These are phyloP conservation scores for Xiphydria camelus DNA, from an alignment of 2,888 invertebrate genomes.

Conservation along the genomic window DNA sequence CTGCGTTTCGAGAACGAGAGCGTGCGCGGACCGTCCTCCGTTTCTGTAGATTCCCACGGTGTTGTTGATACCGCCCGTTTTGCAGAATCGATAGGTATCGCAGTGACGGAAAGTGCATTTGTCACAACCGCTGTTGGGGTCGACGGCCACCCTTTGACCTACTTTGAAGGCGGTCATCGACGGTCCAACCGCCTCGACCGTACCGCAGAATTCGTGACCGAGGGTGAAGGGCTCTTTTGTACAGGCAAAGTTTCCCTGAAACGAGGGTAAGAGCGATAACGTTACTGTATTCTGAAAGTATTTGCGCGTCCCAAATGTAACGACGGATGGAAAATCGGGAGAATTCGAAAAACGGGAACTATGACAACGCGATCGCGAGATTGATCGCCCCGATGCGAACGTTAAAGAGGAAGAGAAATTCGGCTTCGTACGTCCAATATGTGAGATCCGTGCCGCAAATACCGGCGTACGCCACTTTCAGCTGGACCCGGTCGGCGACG, in stretches of 20 bases:
- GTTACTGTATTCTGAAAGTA: too few relatives aligned
- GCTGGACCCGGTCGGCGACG: constrained; percentile 62
- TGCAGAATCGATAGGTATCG: constrained; percentile 69
- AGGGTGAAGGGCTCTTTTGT: constrained; percentile 62
- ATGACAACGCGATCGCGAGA: too few relatives aligned
- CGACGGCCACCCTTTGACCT: constrained; percentile 71
- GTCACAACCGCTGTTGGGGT: constrained; percentile 70
- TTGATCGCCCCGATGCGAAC: too few relatives aligned
- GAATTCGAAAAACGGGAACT: too few relatives aligned
- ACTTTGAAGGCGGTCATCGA: constrained; percentile 62
- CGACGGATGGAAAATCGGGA: too few relatives aligned
- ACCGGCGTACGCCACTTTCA: constrained; percentile 70
- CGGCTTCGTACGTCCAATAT: constrained; percentile 69
- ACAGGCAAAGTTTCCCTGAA: constrained; percentile 71
- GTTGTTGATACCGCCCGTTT: constrained; percentile 64
- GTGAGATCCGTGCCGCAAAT: constrained; percentile 77
- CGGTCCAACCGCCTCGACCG: constrained; percentile 63
- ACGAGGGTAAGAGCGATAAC: too few relatives aligned
- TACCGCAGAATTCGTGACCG: constrained; percentile 74
- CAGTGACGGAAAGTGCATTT: constrained; percentile 66
- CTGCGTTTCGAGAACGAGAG: constrained; percentile 64
- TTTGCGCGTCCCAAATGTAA: too few relatives aligned
- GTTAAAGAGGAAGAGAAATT: too few relatives aligned
- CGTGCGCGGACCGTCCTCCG: constrained; percentile 74
- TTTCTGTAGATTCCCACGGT: constrained; percentile 69